phyloP scores from a whole-genome alignment of 2,888 invertebrate species.

The Ochlodes sylvanus region DNA sequence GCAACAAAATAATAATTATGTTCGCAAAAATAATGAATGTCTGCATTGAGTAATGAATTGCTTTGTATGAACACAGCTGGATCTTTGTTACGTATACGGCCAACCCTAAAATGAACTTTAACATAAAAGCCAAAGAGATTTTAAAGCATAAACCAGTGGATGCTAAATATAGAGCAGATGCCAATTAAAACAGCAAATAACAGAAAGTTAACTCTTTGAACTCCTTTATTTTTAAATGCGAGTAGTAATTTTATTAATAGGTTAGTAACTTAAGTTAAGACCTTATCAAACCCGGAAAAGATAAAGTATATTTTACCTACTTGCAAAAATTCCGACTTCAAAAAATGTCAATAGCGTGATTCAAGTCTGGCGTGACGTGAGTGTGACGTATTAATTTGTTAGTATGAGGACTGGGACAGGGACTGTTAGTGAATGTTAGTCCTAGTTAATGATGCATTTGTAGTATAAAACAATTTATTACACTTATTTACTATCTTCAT shows the following conservation, averaged over 20 bases:
- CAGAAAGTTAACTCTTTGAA: constrained; percentile 29
- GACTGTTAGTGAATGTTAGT: too few relatives aligned
- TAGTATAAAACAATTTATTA: too few relatives aligned
- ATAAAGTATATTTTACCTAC: too few relatives aligned
- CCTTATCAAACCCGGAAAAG: not conserved
- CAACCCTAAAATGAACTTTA: constrained; percentile 21
- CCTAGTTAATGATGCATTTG: too few relatives aligned
- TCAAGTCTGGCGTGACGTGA: too few relatives aligned
- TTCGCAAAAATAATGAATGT: constrained; percentile 34
- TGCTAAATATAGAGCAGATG: constrained; percentile 22
- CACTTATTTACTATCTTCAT: too few relatives aligned
- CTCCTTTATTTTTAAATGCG: constrained; percentile 17
- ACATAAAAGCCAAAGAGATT: constrained; percentile 1
- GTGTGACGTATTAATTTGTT: too few relatives aligned
- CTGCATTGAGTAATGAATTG: constrained; percentile 19
- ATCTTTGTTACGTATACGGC: constrained; percentile 23
- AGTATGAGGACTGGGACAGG: too few relatives aligned
- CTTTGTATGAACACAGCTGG: constrained; percentile 31
- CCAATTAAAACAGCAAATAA: constrained; percentile 38
- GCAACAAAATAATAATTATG: constrained; percentile 16
- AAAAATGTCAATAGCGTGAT: too few relatives aligned
- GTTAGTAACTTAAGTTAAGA: not conserved
- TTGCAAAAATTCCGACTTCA: too few relatives aligned
- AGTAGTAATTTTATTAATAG: not conserved
- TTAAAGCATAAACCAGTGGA: not conserved